Base-by-base conservation (phyloP, 2,888 invertebrate genomes). In the Smittia aterrima region DNA sequence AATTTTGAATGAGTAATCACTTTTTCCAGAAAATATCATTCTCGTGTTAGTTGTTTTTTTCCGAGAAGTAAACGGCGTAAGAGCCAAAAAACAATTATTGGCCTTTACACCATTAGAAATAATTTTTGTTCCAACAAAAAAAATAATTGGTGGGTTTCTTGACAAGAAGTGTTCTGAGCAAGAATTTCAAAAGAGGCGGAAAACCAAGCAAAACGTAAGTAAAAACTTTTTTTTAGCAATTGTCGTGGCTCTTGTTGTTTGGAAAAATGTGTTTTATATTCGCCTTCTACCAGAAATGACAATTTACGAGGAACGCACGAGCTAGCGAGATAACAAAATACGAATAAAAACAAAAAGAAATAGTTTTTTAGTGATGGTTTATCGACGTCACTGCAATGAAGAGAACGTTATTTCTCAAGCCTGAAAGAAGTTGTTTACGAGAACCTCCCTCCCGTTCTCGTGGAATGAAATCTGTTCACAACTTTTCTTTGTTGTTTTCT, bases 1-100 rank as follows among this genome's bases (percentile, higher is more conserved):
- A 68, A 47, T 68, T 68, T 68, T 68, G 18, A 68, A 68, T 68
- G 68, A 68, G 53, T 68, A 68, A 68, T 68, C 68, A 68, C 38
- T 68, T 68, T 66, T 68, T 47, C 68, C 41, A 41, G 47, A 38
- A 68, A 47, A 9, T 32, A 3, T 32, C 32, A 32, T 32, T 32
- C 32, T 32, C 32, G 9, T 32, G 32, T 32, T 32, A 32, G 32
- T n/a, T 32, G n/a, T 47, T 47, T 68, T 68, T 68, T 20, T 62
- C 20, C 13, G 62, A 24, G 68, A 68, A 20, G n/a, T 4, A 16
- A 47, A 47, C 47, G 2, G 47, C 2, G n/a, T n/a, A 47, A 47
- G 4, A 47, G 2, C 11, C 4, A 47, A 47, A 11, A 54, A 70
- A 70, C 53, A 70, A 70, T 70, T 70, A 53, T 24, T 18, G 27